Base-by-base conservation (phyloP, 2,797 vertebrate genomes). In the Neoniphon sammara region DNA sequence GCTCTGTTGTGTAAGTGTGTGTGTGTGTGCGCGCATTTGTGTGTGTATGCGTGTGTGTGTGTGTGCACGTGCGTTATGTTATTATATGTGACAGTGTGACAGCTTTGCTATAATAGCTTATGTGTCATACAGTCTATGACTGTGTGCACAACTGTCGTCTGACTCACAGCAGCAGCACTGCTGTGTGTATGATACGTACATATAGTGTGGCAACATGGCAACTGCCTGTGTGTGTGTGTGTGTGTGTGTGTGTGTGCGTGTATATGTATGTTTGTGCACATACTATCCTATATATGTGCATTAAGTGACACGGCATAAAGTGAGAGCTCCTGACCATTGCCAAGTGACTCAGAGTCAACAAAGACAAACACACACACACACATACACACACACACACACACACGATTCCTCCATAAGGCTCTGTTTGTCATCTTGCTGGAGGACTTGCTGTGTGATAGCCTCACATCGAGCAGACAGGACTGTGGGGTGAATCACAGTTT, bases 401-500 rank as follows among this genome's bases (percentile, higher is more conserved):
- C 20, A 56, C 20, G 53, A 20, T 5, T 42, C 8, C 11, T 9
- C 56, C 54, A 63, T 55, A 68, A 62, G 60, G 64, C 55, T 34
- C 20, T 70, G 4, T 70, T 30, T 74, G 52, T 81, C 61, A 15
- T 71, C 63, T 72, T 4, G 17, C 53, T 66, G 50, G 64, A 71
- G 78, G 73, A 20, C 62, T 27, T 30, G 15, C 27, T 74, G 47
- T 56, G n/a, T 65, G 55, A 70, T 65, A 20, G 67, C 53, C 75
- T 83, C 78, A 75, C 70, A 72, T 81, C 59, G 68, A 72, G 67
- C 49, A 67, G 67, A 50, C 73, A 54, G 82, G 66, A 71, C 61
- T 77, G 66, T 50, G 21, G 59, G 70, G 53, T 80, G 74, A 85
- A 71, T 83, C 75, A 42, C 78, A 66, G 66, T 65, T 67, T 59